phyloP scores from a whole-genome alignment of 2,797 vertebrate species.

The Hydrocynus forskahlii region DNA sequence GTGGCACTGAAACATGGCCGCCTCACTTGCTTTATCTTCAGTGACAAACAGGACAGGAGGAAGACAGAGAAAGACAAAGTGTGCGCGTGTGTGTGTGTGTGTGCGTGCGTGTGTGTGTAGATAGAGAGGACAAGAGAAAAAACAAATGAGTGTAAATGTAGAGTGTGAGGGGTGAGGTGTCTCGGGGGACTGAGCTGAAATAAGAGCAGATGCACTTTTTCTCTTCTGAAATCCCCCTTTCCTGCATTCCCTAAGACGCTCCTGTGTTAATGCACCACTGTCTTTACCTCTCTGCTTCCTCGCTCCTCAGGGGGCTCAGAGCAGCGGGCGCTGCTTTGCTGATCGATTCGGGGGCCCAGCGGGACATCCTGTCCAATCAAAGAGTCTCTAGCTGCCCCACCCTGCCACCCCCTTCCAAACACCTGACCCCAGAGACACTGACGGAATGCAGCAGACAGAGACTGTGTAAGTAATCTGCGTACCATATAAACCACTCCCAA shows the following conservation, averaged over 20 bases:
- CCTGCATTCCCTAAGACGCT: constrained; percentile 10
- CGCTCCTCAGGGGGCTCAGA: constrained; percentile 61
- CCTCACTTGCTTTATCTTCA: constrained; percentile 1
- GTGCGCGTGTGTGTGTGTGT: neutral
- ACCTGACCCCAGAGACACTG: constrained; percentile 39
- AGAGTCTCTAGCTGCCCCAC: constrained; percentile 64
- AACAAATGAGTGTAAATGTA: constrained; percentile 44
- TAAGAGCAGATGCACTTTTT: constrained; percentile 46
- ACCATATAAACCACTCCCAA: constrained; percentile 42
- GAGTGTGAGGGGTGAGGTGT: constrained; percentile 26
- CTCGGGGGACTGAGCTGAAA: constrained; percentile 40
- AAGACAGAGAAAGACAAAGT: constrained; percentile 40
- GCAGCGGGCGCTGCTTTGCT: constrained; percentile 64
- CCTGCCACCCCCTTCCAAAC: constrained; percentile 10
- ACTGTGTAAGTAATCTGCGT: constrained; percentile 46
- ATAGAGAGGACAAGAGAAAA: constrained; percentile 25
- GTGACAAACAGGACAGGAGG: constrained; percentile 28
- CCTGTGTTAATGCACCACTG: constrained; percentile 12
- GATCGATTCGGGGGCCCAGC: constrained; percentile 71
- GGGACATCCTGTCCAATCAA: constrained; percentile 78
- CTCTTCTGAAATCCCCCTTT: constrained; percentile 7
- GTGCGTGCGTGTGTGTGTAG: neutral
- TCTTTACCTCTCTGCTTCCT: constrained; percentile 3
- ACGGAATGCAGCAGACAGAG: constrained; percentile 35
- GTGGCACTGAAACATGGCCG: constrained; percentile 4